Evolutionary conservation across 2,113 vertebrate genomes (phyloP).

Genomic region (Hippocampus zosterae): DNA sequence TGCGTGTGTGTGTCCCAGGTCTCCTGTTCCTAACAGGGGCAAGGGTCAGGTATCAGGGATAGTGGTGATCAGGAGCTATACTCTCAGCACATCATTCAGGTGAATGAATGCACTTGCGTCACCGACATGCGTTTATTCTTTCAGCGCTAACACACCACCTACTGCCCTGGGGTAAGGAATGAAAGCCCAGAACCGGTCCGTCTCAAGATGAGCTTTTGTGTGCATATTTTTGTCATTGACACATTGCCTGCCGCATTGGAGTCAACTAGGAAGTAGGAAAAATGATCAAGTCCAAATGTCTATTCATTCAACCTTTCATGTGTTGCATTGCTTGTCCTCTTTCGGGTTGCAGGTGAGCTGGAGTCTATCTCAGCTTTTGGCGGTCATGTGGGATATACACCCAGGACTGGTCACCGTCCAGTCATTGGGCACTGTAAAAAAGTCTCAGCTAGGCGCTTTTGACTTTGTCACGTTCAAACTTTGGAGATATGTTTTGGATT

Average conservation of each 20-base stretch:
- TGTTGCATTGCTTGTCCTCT: not conserved
- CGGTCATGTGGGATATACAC: too few relatives aligned
- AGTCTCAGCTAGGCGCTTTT: too few relatives aligned
- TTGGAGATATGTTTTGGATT: too few relatives aligned
- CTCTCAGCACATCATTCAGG: conserved; percentile 54
- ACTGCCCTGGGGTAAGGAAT: not conserved
- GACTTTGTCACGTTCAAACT: too few relatives aligned
- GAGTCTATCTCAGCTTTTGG: not conserved
- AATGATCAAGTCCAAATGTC: not conserved
- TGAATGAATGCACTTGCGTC: conserved; percentile 49
- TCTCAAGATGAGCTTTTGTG: not conserved
- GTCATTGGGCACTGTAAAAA: too few relatives aligned
- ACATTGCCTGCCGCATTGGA: not conserved
- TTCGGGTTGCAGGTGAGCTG: not conserved
- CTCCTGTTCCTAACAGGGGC: conserved; percentile 45
- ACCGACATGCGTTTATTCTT: conserved; percentile 15
- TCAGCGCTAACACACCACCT: not conserved
- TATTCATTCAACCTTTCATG: too few relatives aligned
- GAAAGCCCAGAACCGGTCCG: not conserved
- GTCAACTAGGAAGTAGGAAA: not conserved
- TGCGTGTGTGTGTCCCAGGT: not conserved
- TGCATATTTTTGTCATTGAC: not conserved
- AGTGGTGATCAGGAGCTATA: conserved; percentile 52
- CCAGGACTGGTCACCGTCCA: not conserved
- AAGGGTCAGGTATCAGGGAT: conserved; percentile 64